Base-by-base conservation (phyloP, 2,888 invertebrate species). In the Acanthacorydalis orientalis region DNA sequence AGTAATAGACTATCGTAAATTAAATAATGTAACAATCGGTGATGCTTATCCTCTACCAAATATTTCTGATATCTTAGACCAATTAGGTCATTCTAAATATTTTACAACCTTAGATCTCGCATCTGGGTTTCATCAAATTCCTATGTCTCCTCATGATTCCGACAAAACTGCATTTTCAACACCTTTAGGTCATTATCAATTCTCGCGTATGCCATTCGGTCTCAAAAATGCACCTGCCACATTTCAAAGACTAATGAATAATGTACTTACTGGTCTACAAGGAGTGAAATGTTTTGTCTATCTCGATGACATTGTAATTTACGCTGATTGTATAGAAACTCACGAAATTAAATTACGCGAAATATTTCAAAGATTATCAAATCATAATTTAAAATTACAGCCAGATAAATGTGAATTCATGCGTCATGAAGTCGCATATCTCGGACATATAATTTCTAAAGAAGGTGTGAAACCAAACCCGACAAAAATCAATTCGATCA, bases 401-500 rank as follows among this genome's bases (percentile, higher is more conserved):
- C 55, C 57, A 0, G 60, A 62, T 16, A 62, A 62, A 51, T 59
- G 59, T 37, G 59, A 62, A 53, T 62, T 62, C 34, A 47, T 61
- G 7, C 46, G 55, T n/a, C 50, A 52, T 15, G 59, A 62, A 56
- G 59, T 64, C 10, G 56, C 57, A 1, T 65, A 59, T 47, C 46
- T 65, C 31, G 64, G 64, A 2, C 63, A 61, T 39, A 56, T 61
- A 2, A 59, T 65, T 1, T 56, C 59, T 1, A 54, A 48, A 12
- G 57, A 62, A 44, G 62, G 60, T 15, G 56, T 62, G 0, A 59
- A 57, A 45, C 63, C 65, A 4, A 60, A 63, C 49, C 60, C 60
- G 1, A 54, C 56, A 7, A 59, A 59, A 53, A 50, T 57, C 10
- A 43, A 51, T 46, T 53, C 55, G 3, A 55, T 57, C 1, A 14